Evolutionary conservation across 1,140 invertebrate species (phyloP).

Genomic region (Saxidomus purpurata): DNA sequence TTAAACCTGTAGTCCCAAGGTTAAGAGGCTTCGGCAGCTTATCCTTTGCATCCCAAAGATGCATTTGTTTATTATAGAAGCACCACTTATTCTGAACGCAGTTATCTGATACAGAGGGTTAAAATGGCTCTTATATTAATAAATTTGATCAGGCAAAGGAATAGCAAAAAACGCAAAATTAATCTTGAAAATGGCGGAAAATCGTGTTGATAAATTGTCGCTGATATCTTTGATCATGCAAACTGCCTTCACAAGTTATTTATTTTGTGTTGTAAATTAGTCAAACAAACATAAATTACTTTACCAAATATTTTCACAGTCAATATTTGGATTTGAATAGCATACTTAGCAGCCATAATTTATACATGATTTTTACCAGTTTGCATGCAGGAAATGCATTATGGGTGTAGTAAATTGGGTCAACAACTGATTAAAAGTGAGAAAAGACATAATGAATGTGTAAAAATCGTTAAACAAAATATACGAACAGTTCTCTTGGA

Average conservation of each 20-base stretch:
- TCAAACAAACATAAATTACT: constrained; percentile 25
- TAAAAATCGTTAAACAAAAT: neutral
- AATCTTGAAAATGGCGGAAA: neutral
- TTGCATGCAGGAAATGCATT: neutral
- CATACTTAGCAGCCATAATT: neutral
- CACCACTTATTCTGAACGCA: no score
- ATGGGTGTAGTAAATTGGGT: neutral
- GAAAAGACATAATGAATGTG: constrained; percentile 11
- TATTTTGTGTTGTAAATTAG: neutral
- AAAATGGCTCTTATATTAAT: no score
- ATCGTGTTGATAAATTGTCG: neutral
- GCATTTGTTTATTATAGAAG: no score
- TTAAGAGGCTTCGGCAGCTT: no score
- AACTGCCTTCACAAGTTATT: neutral
- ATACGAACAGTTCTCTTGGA: neutral
- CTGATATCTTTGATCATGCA: neutral
- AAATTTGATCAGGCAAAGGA: no score
- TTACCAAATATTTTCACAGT: constrained; percentile 24
- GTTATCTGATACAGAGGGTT: no score
- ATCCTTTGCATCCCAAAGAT: no score
- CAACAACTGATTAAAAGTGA: neutral
- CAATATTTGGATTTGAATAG: constrained; percentile 17
- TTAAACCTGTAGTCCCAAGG: no score
- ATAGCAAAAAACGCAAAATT: no score
- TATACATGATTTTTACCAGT: neutral